Evolutionary conservation across 2,113 vertebrate species (phyloP).

Genomic region (Thunnus maccoyii): DNA sequence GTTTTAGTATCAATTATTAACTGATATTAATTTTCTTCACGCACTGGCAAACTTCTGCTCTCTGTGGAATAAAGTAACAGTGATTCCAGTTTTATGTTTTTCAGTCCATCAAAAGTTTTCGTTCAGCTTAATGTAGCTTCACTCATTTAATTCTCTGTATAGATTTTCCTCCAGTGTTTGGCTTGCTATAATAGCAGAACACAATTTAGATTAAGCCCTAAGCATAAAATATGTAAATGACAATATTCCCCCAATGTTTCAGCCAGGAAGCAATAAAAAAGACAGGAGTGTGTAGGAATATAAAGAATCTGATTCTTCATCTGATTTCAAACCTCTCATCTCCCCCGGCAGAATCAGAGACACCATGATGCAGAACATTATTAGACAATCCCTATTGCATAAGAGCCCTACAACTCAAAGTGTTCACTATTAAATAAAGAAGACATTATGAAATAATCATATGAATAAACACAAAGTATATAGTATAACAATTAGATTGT

Average conservation of each 20-base stretch:
- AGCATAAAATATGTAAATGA: slow-evolving; percentile 72
- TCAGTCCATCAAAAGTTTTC: slow-evolving; percentile 66
- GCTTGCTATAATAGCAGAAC: slow-evolving; percentile 48
- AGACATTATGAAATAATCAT: neutral
- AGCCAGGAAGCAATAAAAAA: slow-evolving; percentile 38
- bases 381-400: neutral
- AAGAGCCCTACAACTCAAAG: too few species aligned
- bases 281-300: slow-evolving; percentile 24
- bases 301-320: slow-evolving; percentile 49
- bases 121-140: slow-evolving; percentile 67
- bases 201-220: slow-evolving; percentile 64
- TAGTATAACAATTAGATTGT: neutral
- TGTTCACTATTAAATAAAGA: too few species aligned
- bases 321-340: slow-evolving; percentile 33
- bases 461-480: neutral
- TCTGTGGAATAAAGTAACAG: slow-evolving; percentile 48
- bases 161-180: slow-evolving; percentile 63
- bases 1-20: slow-evolving; percentile 9
- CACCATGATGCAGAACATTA: neutral
- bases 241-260: slow-evolving; percentile 51
- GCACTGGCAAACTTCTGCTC: slow-evolving; percentile 30
- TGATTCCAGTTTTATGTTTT: slow-evolving; percentile 55
- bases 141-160: slow-evolving; percentile 68
- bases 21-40: slow-evolving; percentile 33
- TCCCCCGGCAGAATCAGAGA: neutral